phyloP scores from a whole-genome alignment of 2,797 vertebrate genomes.

The Cirrhinus mrigala region DNA sequence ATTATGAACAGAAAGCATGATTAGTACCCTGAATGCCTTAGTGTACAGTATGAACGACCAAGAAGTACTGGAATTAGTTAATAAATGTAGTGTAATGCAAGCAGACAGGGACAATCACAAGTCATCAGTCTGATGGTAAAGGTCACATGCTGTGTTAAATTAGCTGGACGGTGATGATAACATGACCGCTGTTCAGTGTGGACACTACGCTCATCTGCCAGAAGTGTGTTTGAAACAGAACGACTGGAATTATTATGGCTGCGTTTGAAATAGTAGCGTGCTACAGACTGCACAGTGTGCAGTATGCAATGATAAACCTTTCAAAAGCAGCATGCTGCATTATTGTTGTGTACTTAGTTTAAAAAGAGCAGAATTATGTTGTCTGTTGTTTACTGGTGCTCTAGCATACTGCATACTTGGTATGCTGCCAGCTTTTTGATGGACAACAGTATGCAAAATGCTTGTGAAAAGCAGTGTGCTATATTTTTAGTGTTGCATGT shows the following conservation, averaged over 20 bases:
- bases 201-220: conserved; percentile 12
- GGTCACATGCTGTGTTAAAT: conserved; percentile 59
- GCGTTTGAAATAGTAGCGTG: neutral
- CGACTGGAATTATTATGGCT: neutral
- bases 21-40: neutral
- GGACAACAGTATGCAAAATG: too few species aligned
- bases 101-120: conserved; percentile 25
- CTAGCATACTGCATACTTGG: neutral
- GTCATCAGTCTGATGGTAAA: conserved; percentile 43
- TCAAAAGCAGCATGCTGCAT: neutral
- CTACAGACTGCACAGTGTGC: neutral
- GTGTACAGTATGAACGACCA: conserved; percentile 18
- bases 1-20: conserved; percentile 51
- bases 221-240: neutral
- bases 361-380: neutral
- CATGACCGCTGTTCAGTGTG: conserved; percentile 16
- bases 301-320: neutral
- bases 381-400: neutral
- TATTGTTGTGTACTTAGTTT: neutral
- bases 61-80: neutral
- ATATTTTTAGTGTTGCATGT: too few species aligned
- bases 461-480: too few species aligned
- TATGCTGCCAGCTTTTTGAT: too few species aligned
- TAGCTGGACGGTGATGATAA: conserved; percentile 35
- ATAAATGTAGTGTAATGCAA: conserved; percentile 23